A percentile compares a stretch with the other conserved stretches of the same genome.
Evolutionary conservation across 2,888 invertebrate species (phyloP).

Genomic region (Tipula lateralis): DNA sequence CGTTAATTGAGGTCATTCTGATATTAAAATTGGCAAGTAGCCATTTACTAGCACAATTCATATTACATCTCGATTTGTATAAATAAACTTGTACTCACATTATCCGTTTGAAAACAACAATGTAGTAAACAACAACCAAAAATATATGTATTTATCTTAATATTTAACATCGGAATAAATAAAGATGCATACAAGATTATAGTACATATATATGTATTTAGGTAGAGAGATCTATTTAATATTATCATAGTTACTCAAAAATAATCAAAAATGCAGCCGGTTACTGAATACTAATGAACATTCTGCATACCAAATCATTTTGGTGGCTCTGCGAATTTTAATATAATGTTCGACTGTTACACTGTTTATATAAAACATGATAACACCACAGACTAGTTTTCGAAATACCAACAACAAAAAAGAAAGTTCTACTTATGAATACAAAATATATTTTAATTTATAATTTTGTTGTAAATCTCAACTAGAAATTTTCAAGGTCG

Average conservation of each 20-base stretch:
- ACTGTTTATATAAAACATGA: background rate
- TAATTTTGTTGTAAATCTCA: background rate
- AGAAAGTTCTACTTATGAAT: background rate
- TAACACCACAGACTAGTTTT: background rate
- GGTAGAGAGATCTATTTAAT: too few relatives aligned
- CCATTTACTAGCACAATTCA: background rate
- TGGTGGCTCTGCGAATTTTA: background rate
- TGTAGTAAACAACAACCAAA: background rate
- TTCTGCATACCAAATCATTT: background rate
- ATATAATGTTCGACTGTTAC: background rate
- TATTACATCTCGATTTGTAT: background rate
- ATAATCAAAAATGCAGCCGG: background rate
- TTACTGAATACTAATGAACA: background rate
- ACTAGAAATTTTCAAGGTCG: background rate
- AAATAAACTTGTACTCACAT: background rate
- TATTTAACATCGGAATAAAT: background rate
- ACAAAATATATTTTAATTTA: background rate
- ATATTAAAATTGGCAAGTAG: background rate
- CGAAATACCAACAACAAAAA: background rate
- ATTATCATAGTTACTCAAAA: background rate
- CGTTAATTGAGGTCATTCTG: background rate
- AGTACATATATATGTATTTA: background rate
- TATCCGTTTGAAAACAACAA: background rate
- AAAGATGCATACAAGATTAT: background rate
- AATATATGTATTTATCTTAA: slow-evolving; percentile 13